Conservation (phyloP, 2,888 invertebrate species). For the Cerceris rybyensis region DNA sequence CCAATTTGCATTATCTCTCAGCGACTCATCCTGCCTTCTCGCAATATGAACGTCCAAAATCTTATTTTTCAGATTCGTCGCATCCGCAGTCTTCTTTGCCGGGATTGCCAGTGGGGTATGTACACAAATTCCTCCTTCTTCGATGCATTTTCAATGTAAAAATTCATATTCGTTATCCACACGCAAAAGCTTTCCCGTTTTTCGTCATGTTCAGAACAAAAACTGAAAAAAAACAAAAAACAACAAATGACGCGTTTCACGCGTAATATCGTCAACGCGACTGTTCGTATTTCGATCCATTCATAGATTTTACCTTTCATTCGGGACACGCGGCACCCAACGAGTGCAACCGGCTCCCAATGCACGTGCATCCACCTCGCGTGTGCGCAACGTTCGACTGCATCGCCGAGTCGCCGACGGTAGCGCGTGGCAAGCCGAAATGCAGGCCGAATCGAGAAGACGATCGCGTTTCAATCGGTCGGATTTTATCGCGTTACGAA, state of each 20-base stretch:
- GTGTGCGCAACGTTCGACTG: neutral
- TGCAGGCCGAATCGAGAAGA: slow-evolving; percentile 22
- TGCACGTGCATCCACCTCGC: slow-evolving; percentile 27
- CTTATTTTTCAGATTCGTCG: slow-evolving; percentile 82
- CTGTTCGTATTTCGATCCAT: slow-evolving; percentile 30
- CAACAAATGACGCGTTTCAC: neutral
- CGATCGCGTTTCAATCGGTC: slow-evolving; percentile 47
- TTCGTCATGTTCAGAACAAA: neutral
- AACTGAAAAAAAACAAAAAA: too few relatives aligned
- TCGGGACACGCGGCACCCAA: slow-evolving; percentile 16
- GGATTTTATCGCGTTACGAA: slow-evolving; percentile 17
- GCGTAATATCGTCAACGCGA: slow-evolving; percentile 14
- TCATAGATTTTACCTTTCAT: slow-evolving; percentile 25
- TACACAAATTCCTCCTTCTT: slow-evolving; percentile 52
- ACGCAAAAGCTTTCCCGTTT: neutral
- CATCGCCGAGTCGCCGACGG: neutral
- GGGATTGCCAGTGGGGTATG: slow-evolving; percentile 83
- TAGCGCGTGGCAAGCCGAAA: slow-evolving; percentile 15
- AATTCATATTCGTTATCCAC: neutral
- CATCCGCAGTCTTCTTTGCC: slow-evolving; percentile 82
- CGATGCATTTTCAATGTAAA: neutral
- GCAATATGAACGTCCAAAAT: slow-evolving; percentile 31
- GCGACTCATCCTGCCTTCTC: neutral
- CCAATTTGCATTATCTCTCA: neutral
- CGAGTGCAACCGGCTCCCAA: slow-evolving; percentile 22